Evolutionary conservation across 1,140 invertebrate genomes (phyloP).

Genomic region (Macrobrachium rosenbergii): DNA sequence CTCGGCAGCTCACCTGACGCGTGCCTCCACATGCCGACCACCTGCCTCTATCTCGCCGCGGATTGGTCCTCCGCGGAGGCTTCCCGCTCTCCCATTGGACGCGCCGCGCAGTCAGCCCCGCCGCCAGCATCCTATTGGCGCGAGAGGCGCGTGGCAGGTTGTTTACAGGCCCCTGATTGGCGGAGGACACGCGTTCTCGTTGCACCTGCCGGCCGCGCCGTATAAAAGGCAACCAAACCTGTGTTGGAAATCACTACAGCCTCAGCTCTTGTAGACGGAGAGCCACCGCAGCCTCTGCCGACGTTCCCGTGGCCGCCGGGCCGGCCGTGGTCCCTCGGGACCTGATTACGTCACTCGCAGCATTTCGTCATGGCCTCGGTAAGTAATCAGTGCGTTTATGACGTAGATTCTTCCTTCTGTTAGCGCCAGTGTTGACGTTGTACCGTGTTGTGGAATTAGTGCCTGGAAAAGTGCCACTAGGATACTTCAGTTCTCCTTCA

Average conservation of each 20-base stretch:
- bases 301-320: not conserved
- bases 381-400: slow-evolving; percentile 16
- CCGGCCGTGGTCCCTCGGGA: not conserved
- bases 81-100: slow-evolving; percentile 29
- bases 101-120: slow-evolving; percentile 27
- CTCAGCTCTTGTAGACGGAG: slow-evolving; percentile 44
- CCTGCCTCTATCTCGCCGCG: slow-evolving; percentile 33
- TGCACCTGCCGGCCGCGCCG: slow-evolving; percentile 48
- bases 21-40: slow-evolving; percentile 61
- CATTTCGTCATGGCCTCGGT: slow-evolving; percentile 32
- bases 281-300: not conserved
- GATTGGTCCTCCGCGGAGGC: slow-evolving; percentile 42
- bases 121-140: slow-evolving; percentile 37
- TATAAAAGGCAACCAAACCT: slow-evolving; percentile 42
- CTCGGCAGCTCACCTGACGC: slow-evolving; percentile 57
- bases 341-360: not conserved
- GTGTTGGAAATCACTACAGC: slow-evolving; percentile 53
- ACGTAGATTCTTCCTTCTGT: not conserved
- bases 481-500: too few species aligned
- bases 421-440: too few species aligned
- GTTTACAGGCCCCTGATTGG: slow-evolving; percentile 54
- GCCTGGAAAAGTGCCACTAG: too few species aligned
- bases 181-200: slow-evolving; percentile 47
- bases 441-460: too few species aligned
- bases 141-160: slow-evolving; percentile 55